A percentile compares a stretch with the other conserved stretches of the same genome.
Conservation (phyloP, 30 jellyfish, hydroid and myxozoan species). For the Haliclystus octoradiatus region DNA sequence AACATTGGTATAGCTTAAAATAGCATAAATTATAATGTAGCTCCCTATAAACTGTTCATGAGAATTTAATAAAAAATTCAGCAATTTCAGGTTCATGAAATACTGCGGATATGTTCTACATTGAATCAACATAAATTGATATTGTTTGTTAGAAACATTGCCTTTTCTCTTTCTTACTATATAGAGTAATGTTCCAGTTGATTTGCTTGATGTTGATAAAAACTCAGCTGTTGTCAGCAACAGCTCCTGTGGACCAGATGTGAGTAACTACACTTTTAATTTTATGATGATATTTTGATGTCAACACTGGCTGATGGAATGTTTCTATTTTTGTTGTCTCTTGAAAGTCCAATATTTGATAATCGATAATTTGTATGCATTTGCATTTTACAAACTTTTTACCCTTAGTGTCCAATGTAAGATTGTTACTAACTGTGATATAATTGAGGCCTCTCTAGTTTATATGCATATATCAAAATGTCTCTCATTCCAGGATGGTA, state of each 20-base stretch:
- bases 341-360: background rate
- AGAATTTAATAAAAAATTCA: too few relatives aligned
- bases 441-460: background rate
- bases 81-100: too few relatives aligned
- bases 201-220: conserved; percentile 81
- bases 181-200: conserved; percentile 88
- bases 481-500: conserved; percentile 52
- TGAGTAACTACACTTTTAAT: background rate
- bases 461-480: background rate
- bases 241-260: conserved; percentile 89
- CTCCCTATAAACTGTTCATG: too few relatives aligned
- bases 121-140: background rate
- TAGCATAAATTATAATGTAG: too few relatives aligned
- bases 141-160: background rate
- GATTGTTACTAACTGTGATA: background rate
- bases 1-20: too few relatives aligned
- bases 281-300: conserved; percentile 5
- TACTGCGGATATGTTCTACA: too few relatives aligned
- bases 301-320: background rate
- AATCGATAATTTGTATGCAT: background rate
- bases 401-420: too few relatives aligned
- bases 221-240: conserved; percentile 93
- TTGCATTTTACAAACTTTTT: too few relatives aligned
- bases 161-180: background rate
- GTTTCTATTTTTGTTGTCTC: background rate